A percentile compares a stretch with the other conserved stretches of the same genome.
phyloP scores from a whole-genome alignment of 35 echinoderm and acorn worm species.

The Patiria miniata region DNA sequence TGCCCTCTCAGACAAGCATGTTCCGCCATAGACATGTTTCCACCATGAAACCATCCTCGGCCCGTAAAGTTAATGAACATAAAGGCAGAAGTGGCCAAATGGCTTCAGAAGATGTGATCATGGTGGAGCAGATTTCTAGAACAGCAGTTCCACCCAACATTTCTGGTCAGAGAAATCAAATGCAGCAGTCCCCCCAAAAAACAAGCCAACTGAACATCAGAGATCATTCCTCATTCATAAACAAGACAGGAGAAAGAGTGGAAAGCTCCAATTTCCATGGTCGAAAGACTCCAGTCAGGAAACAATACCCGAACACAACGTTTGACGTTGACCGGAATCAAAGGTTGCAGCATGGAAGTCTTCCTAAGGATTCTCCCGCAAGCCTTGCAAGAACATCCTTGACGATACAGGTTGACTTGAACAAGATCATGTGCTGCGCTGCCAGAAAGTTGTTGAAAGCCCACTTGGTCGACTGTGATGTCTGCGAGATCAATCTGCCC shows the following conservation, averaged over 20 bases:
- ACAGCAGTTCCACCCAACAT: neutral
- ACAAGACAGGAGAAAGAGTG: too few relatives aligned
- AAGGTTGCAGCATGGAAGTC: neutral
- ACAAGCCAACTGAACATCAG: neutral
- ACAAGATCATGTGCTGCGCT: conserved; percentile 6
- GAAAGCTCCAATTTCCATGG: too few relatives aligned
- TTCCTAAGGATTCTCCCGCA: neutral
- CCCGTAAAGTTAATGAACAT: neutral
- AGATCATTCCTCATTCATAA: too few relatives aligned
- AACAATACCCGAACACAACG: too few relatives aligned
- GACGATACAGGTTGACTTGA: conserved; percentile 3
- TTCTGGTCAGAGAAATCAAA: neutral
- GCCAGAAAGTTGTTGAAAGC: neutral
- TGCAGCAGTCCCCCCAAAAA: neutral
- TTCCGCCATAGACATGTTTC: neutral
- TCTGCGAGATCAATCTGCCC: conserved; percentile 6
- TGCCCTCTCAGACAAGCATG: neutral
- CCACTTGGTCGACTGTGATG: neutral
- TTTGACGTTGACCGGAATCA: neutral
- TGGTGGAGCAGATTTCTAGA: neutral
- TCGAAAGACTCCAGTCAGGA: too few relatives aligned
- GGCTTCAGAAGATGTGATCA: neutral
- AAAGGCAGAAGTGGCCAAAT: neutral
- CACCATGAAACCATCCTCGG: neutral
- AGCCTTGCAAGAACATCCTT: neutral